Evolutionary conservation across 1,140 invertebrate species (phyloP).

Genomic region (Anastrepha ludens): DNA sequence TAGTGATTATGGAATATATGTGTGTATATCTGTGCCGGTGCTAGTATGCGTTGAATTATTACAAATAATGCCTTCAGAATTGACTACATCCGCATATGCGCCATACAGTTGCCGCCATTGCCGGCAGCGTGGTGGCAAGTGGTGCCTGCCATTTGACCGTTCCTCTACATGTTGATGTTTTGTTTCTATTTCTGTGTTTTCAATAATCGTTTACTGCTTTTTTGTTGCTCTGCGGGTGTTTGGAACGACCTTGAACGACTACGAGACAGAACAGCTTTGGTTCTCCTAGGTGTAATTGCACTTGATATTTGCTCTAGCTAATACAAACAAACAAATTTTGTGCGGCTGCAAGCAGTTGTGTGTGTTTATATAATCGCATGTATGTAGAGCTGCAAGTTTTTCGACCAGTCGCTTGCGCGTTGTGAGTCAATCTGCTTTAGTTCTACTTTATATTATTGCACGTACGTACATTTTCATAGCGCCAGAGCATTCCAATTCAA

Average conservation of each 20-base stretch:
- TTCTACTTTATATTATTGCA: background rate
- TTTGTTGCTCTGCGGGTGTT: background rate
- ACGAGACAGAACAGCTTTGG: constrained; percentile 25
- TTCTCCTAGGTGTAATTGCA: background rate
- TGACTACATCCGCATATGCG: constrained; percentile 35
- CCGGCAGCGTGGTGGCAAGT: background rate
- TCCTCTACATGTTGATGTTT: background rate
- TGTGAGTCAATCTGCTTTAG: background rate
- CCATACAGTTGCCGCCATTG: background rate
- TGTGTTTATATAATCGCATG: background rate
- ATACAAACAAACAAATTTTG: background rate
- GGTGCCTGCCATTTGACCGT: background rate
- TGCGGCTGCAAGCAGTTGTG: background rate
- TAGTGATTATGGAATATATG: background rate
- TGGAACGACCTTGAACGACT: background rate
- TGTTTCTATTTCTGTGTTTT: background rate
- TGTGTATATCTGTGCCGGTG: background rate
- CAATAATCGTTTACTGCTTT: background rate
- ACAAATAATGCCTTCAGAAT: background rate
- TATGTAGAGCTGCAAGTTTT: background rate
- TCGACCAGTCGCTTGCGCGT: background rate
- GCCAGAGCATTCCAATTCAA: background rate
- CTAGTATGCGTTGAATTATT: background rate
- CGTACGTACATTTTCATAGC: background rate
- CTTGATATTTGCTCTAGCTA: background rate